These are phyloP conservation scores for Poicephalus meyeri DNA, from an alignment of 2,113 vertebrate genomes.

Conservation along the genomic window DNA sequence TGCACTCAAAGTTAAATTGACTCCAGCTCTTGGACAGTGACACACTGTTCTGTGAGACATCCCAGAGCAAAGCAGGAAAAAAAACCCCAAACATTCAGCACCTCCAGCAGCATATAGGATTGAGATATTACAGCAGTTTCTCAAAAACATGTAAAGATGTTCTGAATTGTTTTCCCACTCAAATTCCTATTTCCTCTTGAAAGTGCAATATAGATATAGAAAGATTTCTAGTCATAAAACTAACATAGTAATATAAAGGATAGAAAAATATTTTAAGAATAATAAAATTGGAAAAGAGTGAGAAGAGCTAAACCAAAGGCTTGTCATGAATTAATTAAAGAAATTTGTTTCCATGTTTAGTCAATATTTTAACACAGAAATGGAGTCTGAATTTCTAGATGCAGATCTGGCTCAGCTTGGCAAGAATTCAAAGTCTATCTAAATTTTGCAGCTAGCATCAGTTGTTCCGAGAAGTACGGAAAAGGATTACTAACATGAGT, in stretches of 20 bases:
- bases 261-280: not conserved
- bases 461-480: not conserved
- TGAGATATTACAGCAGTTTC: not conserved
- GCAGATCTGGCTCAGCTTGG: not conserved
- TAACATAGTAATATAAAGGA: not conserved
- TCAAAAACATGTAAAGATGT: not conserved
- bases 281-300: not conserved
- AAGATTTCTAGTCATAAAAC: not conserved
- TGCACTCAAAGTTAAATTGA: not conserved
- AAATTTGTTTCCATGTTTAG: not conserved
- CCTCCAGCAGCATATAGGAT: not conserved
- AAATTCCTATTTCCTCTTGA: not conserved
- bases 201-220: not conserved
- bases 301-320: not conserved
- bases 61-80: not conserved
- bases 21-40: not conserved
- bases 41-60: not conserved
- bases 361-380: not conserved
- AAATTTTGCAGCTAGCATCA: not conserved
- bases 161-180: not conserved
- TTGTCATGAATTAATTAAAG: not conserved
- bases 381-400: not conserved
- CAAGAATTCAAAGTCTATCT: not conserved
- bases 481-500: not conserved
- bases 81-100: not conserved